Percentiles rank a stretch among this genome's conserved stretches.
Evolutionary conservation across 1,140 invertebrate species (phyloP).

Genomic region (Musca vetustissima): DNA sequence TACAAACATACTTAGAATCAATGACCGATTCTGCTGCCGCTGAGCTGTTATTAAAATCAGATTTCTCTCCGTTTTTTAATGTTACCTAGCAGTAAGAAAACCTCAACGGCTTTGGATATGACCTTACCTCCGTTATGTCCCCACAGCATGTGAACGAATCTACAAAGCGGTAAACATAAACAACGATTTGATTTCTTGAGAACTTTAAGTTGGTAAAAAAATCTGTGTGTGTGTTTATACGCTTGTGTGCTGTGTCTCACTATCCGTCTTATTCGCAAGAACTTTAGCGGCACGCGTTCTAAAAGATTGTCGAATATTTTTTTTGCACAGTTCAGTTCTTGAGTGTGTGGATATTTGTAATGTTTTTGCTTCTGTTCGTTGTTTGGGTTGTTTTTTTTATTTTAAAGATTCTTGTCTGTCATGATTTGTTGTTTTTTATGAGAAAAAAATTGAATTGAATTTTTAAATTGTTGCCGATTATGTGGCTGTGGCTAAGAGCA

Average conservation of each 20-base stretch:
- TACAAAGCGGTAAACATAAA: no score
- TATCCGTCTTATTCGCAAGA: no score
- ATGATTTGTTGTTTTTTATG: slow-evolving; percentile 14
- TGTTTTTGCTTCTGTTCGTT: neutral
- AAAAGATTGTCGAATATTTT: no score
- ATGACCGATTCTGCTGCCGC: no score
- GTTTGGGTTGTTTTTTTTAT: neutral
- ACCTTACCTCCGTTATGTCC: slow-evolving; percentile 20
- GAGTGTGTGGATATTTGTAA: no score
- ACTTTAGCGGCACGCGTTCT: slow-evolving; percentile 8
- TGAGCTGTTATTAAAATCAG: no score
- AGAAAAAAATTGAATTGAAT: slow-evolving; percentile 5
- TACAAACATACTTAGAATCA: neutral
- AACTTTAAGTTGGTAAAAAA: neutral
- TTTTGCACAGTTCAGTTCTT: no score
- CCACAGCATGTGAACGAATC: neutral
- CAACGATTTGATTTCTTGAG: neutral
- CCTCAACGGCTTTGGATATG: neutral
- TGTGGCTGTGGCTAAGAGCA: neutral
- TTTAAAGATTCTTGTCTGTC: slow-evolving; percentile 6
- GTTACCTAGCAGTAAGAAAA: no score
- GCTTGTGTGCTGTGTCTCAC: no score
- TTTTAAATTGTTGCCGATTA: slow-evolving; percentile 4
- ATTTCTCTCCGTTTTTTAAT: no score
- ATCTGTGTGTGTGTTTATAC: no score